phyloP scores from a whole-genome alignment of 2,113 vertebrate genomes.

The Morone chrysops region DNA sequence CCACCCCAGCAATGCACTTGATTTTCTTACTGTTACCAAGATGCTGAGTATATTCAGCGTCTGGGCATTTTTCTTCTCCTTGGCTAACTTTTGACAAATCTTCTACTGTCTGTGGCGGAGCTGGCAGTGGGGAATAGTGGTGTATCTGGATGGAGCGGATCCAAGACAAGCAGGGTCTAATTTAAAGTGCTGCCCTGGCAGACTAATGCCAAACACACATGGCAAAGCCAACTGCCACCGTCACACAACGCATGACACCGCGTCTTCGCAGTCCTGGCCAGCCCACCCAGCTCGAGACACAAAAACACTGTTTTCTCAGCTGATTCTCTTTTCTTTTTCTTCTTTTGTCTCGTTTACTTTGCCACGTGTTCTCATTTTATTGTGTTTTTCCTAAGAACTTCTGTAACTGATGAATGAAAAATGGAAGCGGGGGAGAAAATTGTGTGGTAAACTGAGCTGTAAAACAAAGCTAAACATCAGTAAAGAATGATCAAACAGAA shows the following conservation, averaged over 20 bases:
- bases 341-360: conserved; percentile 27
- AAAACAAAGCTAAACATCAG: conserved; percentile 16
- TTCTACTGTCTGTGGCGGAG: conserved; percentile 43
- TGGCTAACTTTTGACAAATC: conserved; percentile 57
- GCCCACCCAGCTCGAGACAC: conserved; percentile 38
- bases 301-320: conserved; percentile 11
- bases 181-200: conserved; percentile 59
- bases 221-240: conserved; percentile 37
- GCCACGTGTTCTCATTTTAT: not conserved
- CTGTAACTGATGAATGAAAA: conserved; percentile 16
- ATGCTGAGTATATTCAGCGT: conserved; percentile 23
- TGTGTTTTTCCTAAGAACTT: conserved; percentile 3
- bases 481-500: not conserved
- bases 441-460: not conserved
- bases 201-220: conserved; percentile 65
- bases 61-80: conserved; percentile 33
- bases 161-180: conserved; percentile 68
- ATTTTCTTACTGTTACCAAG: conserved; percentile 17
- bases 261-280: not conserved
- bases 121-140: conserved; percentile 31
- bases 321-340: not conserved
- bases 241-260: conserved; percentile 52
- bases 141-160: conserved; percentile 56
- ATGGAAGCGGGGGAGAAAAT: not conserved
- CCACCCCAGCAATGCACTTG: conserved; percentile 27